Evolutionary conservation across 2,797 vertebrate species (phyloP).

Genomic region (Tadarida brasiliensis): DNA sequence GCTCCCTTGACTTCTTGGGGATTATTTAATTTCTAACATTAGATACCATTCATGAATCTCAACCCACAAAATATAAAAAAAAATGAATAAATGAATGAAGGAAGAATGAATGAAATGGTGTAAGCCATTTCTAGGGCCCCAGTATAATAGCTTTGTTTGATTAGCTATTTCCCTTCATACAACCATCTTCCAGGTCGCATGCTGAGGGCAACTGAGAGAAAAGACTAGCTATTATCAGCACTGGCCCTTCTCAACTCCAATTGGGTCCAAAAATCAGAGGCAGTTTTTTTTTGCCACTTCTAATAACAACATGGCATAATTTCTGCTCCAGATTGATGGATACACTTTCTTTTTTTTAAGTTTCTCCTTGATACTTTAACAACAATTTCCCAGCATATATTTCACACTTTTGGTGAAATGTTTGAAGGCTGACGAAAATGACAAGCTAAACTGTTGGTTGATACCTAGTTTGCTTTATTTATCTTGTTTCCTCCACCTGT

Average conservation of each 20-base stretch:
- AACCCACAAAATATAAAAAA: not conserved
- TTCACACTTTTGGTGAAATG: slow-evolving; percentile 45
- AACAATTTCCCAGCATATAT: not conserved
- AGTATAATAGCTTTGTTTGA: not conserved
- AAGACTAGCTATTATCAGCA: not conserved
- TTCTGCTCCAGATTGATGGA: not conserved
- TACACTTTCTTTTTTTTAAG: not conserved
- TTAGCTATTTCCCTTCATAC: not conserved
- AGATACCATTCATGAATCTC: not conserved
- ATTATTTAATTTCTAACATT: not conserved
- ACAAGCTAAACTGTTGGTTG: not conserved
- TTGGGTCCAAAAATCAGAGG: not conserved
- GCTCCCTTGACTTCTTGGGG: not conserved
- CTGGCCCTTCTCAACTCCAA: not conserved
- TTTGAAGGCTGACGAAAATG: slow-evolving; percentile 28
- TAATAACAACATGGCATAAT: not conserved
- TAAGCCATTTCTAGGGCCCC: not conserved
- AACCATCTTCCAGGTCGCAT: not conserved
- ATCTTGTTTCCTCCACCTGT: not conserved
- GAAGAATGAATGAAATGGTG: not conserved
- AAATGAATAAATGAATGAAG: not conserved
- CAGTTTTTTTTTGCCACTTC: not conserved
- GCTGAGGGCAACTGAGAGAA: not conserved
- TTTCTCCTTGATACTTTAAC: not conserved
- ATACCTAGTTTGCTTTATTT: slow-evolving; percentile 10